Base-by-base conservation (phyloP, 2,888 invertebrate species). In the Molorchus minor region DNA sequence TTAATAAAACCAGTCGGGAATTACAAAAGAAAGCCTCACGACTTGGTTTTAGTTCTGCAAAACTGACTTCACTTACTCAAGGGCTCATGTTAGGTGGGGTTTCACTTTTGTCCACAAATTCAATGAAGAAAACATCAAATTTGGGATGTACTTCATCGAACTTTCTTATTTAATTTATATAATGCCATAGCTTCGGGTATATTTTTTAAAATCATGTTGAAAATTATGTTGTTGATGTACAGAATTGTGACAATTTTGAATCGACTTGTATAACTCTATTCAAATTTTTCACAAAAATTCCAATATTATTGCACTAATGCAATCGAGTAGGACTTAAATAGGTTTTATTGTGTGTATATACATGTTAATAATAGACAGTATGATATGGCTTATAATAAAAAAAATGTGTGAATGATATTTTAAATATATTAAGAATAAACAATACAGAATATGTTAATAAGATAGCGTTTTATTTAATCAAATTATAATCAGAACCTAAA, bases 401-500 rank as follows among this genome's bases (percentile, higher is more conserved):
- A n/a, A 71, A 69, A 66, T 66, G 75, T 73, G 71, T 72, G 76
- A 71, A 73, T 75, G 76, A 74, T 75, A 76, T 74, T 75, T 76
- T 75, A 76, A 75, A 71, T 75, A 74, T 73, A 73, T 62, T 64
- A 74, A 71, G 71, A 69, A 72, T 70, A 69, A 72, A 61, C 56
- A 62, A 63, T 58, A 61, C 61, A 62, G 41, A 67, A 60, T 68
- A 69, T 70, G 68, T 70, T 70, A 66, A 66, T 68, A 66, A 56
- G 15, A 33, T 10, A 19, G 30, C 15, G 19, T 21, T 57, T 61
- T 56, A 58, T 65, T 62, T 33, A 49, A 13, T 19, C n/a, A n/a
- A n/a, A n/a, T n/a, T n/a, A n/a, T n/a, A n/a, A n/a, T n/a, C n/a
- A n/a, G n/a, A n/a, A n/a, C n/a, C n/a, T n/a, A n/a, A n/a, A n/a